These are phyloP conservation scores for Brachyptera risi DNA, from an alignment of 2,888 invertebrate genomes.

Conservation along the genomic window DNA sequence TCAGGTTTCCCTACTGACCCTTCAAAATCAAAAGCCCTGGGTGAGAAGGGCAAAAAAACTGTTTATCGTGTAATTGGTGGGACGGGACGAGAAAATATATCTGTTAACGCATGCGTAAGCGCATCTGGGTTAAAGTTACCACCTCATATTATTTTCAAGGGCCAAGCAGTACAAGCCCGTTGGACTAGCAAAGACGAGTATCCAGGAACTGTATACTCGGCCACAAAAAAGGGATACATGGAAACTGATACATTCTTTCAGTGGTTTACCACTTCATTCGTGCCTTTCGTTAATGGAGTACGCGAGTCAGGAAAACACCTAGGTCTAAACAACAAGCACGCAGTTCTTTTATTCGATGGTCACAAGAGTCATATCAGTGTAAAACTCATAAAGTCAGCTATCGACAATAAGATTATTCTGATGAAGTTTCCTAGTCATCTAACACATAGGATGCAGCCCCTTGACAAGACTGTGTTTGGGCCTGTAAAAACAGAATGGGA, in stretches of 20 bases:
- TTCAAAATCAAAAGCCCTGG: constrained; percentile 4
- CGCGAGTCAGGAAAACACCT: background rate
- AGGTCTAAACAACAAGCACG: background rate
- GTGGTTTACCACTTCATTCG: constrained; percentile 4
- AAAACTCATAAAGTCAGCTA: background rate
- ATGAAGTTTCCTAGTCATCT: background rate
- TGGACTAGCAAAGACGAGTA: background rate
- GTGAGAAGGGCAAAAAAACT: constrained; percentile 14
- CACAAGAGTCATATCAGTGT: constrained; percentile 21
- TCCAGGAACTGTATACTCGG: constrained; percentile 15
- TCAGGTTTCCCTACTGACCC: constrained; percentile 17
- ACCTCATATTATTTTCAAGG: constrained; percentile 18
- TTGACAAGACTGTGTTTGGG: constrained; percentile 14
- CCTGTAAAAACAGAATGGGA: background rate
- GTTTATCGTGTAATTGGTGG: constrained; percentile 20
- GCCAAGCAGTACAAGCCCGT: background rate
- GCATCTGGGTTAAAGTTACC: constrained; percentile 6
- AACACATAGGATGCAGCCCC: constrained; percentile 19
- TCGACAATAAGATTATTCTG: constrained; percentile 18
- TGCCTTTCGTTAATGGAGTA: constrained; percentile 10
- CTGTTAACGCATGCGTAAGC: constrained; percentile 13
- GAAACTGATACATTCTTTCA: constrained; percentile 3
- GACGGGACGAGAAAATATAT: constrained; percentile 9
- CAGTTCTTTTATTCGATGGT: constrained; percentile 17
- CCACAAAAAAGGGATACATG: constrained; percentile 13